A percentile compares a stretch with the other conserved stretches of the same genome.
phyloP scores from a whole-genome alignment of 2,797 vertebrate genomes.

The Nasua narica region DNA sequence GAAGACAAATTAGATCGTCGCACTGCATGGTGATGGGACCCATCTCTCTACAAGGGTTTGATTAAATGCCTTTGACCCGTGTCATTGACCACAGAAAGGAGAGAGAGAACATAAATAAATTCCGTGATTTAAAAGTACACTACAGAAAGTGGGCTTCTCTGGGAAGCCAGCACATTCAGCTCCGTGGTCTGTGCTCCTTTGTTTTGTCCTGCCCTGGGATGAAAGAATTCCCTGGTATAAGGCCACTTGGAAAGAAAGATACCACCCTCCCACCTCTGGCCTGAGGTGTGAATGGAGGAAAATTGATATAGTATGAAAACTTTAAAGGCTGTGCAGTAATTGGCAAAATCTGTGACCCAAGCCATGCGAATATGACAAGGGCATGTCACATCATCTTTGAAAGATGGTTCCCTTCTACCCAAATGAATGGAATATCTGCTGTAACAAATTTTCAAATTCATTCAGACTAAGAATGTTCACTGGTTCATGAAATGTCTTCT shows the following conservation, averaged over 20 bases:
- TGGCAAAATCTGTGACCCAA: conserved; percentile 50
- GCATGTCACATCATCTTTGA: conserved; percentile 14
- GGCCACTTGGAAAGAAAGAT: background rate
- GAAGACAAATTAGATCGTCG: conserved; percentile 70
- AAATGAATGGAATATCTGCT: conserved; percentile 44
- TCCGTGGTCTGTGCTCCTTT: background rate
- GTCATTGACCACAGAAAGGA: conserved; percentile 68
- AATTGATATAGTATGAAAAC: background rate
- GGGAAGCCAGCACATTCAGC: background rate
- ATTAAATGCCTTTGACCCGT: conserved; percentile 71
- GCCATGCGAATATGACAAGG: background rate
- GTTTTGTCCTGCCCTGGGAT: background rate
- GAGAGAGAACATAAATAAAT: conserved; percentile 65
- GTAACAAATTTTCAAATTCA: conserved; percentile 28
- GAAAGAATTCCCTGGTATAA: background rate
- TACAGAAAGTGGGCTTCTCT: background rate
- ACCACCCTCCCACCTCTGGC: background rate
- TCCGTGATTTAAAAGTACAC: conserved; percentile 41
- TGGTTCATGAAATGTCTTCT: conserved; percentile 22
- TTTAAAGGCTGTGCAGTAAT: conserved; percentile 31
- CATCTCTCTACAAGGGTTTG: conserved; percentile 65
- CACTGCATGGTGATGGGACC: conserved; percentile 55
- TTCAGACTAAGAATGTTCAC: background rate
- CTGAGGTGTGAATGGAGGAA: conserved; percentile 28
- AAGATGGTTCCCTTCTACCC: background rate